phyloP scores from a whole-genome alignment of 2,113 vertebrate species.

The Corynorhinus townsendii region DNA sequence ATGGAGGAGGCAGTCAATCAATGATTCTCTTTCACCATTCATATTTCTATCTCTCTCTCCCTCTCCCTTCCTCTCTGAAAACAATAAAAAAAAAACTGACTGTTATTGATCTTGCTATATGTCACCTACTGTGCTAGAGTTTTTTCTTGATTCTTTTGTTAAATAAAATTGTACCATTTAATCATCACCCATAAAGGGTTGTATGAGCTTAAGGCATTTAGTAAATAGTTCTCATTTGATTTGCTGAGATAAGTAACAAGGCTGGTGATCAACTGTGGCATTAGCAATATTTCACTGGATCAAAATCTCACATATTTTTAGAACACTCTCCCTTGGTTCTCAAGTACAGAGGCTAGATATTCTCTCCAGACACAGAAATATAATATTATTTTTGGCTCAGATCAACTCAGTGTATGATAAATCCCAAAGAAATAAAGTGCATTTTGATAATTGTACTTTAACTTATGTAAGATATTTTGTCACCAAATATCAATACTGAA shows the following conservation, averaged over 20 bases:
- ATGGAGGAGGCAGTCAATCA: no score
- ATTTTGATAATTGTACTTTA: constrained; percentile 52
- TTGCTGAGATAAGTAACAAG: constrained; percentile 10
- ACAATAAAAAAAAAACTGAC: background rate
- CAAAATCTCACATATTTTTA: constrained; percentile 32
- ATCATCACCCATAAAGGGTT: background rate
- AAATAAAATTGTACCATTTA: background rate
- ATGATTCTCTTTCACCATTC: no score
- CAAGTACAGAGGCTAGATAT: constrained; percentile 26
- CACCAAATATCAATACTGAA: constrained; percentile 18
- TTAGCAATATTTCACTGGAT: background rate
- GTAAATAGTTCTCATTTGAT: background rate
- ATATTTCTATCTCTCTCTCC: no score
- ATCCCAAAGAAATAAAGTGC: constrained; percentile 17
- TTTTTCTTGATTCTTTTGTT: background rate
- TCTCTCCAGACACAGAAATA: constrained; percentile 50
- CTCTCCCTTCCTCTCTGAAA: no score
- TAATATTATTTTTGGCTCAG: constrained; percentile 41
- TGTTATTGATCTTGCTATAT: background rate
- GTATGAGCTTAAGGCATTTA: background rate
- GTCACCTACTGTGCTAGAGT: background rate
- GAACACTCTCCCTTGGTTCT: constrained; percentile 15
- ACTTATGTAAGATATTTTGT: constrained; percentile 37
- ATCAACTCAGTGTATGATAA: constrained; percentile 9
- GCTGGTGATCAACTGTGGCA: background rate